Percentiles rank a stretch among this genome's conserved stretches.
Conservation (phyloP, 2,113 vertebrate species). For the Triplophysa tibetana region DNA sequence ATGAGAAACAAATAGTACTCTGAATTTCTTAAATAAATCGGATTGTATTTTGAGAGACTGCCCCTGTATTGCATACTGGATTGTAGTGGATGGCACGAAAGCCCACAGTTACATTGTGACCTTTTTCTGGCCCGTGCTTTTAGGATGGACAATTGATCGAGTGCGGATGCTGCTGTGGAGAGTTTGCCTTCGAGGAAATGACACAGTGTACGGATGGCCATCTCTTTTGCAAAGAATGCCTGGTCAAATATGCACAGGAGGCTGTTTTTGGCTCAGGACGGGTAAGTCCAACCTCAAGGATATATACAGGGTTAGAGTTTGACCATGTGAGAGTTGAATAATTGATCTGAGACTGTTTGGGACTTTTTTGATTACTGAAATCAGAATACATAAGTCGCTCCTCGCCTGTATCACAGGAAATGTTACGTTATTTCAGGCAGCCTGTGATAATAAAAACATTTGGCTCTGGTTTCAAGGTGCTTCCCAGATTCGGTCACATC, state of each 20-base stretch:
- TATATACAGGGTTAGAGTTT: background rate
- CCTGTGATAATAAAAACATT: background rate
- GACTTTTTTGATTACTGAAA: no score
- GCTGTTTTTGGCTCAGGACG: conserved; percentile 93
- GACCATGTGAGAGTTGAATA: background rate
- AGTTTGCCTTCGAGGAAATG: conserved; percentile 94
- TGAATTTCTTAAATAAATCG: no score
- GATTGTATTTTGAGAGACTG: no score
- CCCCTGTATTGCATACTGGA: no score
- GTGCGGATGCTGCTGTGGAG: conserved; percentile 93
- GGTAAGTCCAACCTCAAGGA: conserved; percentile 68
- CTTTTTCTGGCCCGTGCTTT: background rate
- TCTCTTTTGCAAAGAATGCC: conserved; percentile 97
- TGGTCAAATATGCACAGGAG: conserved; percentile 96
- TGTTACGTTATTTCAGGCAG: background rate
- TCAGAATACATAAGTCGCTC: background rate
- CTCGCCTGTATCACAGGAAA: background rate
- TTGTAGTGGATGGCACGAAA: background rate
- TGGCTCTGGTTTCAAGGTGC: background rate
- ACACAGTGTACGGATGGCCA: conserved; percentile 96
- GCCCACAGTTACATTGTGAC: background rate
- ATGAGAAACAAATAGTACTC: no score
- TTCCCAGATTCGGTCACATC: background rate
- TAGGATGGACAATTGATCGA: conserved; percentile 97
- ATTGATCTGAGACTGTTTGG: no score